Conservation (phyloP, 2,797 vertebrate genomes). For the Pachyuromys duprasi region DNA sequence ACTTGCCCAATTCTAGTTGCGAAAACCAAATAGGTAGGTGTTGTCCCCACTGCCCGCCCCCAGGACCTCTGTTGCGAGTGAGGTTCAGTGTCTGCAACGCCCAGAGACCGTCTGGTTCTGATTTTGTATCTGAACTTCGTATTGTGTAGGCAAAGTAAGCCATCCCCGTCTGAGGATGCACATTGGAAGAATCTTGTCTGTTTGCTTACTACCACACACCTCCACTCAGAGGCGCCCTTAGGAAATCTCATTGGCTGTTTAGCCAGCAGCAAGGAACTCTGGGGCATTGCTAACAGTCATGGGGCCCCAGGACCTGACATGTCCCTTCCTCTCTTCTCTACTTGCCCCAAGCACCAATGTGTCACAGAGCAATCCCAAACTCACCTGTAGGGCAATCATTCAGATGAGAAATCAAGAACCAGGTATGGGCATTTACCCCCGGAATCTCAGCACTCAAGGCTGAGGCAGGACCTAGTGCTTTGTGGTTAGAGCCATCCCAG, state of each 20-base stretch:
- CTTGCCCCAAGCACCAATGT: neutral
- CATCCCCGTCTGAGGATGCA: neutral
- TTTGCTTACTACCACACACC: neutral
- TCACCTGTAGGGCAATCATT: neutral
- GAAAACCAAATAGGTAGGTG: neutral
- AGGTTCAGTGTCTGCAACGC: neutral
- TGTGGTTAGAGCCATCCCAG: neutral
- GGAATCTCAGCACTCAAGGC: neutral
- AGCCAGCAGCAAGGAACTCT: neutral
- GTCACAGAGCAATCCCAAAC: neutral
- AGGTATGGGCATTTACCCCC: neutral
- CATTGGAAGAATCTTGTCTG: neutral
- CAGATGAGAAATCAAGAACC: neutral
- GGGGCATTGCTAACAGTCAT: neutral
- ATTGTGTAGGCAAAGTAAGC: neutral
- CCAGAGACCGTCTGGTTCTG: accelerated
- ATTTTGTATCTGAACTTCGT: neutral
- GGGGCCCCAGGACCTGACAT: neutral
- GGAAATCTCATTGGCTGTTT: neutral
- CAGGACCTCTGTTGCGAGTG: neutral
- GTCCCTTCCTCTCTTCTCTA: neutral
- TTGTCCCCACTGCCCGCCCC: neutral
- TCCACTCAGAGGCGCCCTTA: neutral
- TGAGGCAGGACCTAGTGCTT: neutral
- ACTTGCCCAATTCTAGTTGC: neutral